Percentiles rank a stretch among this genome's conserved stretches.
phyloP scores from a whole-genome alignment of 2,797 vertebrate genomes.

The Nothura maculosa region DNA sequence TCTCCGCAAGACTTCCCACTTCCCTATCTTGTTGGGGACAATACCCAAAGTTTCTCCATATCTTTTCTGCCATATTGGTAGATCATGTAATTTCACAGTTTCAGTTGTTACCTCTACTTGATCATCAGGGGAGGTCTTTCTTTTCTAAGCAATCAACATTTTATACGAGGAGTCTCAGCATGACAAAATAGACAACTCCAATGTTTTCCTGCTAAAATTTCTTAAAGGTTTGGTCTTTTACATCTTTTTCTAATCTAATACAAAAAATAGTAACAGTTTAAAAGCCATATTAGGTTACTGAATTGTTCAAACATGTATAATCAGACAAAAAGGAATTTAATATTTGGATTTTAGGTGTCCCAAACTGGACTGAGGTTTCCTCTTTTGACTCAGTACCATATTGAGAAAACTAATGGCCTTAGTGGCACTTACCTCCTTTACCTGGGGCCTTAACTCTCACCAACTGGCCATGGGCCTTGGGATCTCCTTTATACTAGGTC shows the following conservation, averaged over 20 bases:
- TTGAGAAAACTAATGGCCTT: not conserved
- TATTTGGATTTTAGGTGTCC: not conserved
- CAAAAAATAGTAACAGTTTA: conserved; percentile 23
- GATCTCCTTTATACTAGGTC: too few species aligned
- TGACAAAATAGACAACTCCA: not conserved
- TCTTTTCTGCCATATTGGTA: too few species aligned
- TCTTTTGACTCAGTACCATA: not conserved
- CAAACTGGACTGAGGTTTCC: not conserved
- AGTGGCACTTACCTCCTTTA: not conserved
- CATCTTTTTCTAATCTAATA: not conserved
- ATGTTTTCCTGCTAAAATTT: not conserved
- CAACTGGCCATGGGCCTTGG: too few species aligned
- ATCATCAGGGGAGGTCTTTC: not conserved
- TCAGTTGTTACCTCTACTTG: too few species aligned
- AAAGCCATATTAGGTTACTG: not conserved
- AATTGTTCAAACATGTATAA: not conserved
- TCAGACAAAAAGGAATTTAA: not conserved
- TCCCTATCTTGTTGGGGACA: too few species aligned
- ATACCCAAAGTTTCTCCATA: too few species aligned
- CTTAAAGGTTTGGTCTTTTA: not conserved
- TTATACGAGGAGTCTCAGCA: not conserved
- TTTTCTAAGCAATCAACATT: not conserved
- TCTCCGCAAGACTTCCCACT: too few species aligned
- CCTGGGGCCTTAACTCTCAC: too few species aligned
- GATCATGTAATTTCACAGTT: too few species aligned